These are phyloP conservation scores for Rhineura floridana DNA, from an alignment of 2,113 vertebrate genomes.

Conservation along the genomic window DNA sequence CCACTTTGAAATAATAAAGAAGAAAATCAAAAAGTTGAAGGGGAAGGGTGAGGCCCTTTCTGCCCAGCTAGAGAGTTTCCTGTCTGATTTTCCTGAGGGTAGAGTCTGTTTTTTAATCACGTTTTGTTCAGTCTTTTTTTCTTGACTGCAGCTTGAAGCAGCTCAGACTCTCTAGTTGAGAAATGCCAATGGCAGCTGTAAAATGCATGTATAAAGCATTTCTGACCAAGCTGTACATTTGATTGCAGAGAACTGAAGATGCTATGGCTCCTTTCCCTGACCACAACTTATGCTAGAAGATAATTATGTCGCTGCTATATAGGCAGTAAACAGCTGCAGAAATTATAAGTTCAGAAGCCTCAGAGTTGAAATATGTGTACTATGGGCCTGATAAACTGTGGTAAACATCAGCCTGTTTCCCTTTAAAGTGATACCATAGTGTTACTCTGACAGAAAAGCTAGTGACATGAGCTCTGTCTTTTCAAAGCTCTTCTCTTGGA, in stretches of 20 bases:
- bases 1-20: constrained; percentile 59
- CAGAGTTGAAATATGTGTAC: neutral
- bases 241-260: neutral
- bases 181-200: constrained; percentile 22
- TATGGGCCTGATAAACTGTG: constrained; percentile 1
- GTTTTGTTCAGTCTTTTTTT: constrained; percentile 16
- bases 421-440: constrained; percentile 3
- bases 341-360: constrained; percentile 8
- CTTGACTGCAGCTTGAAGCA: constrained; percentile 17
- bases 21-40: constrained; percentile 63
- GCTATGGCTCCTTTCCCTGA: neutral
- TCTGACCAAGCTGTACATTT: constrained; percentile 11
- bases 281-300: neutral
- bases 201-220: constrained; percentile 13
- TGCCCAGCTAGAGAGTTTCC: constrained; percentile 62
- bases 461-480: neutral
- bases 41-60: constrained; percentile 56
- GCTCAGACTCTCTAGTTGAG: neutral
- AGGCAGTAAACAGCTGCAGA: constrained; percentile 25
- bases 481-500: constrained; percentile 24
- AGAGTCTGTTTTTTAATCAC: neutral
- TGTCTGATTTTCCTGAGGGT: constrained; percentile 41
- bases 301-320: constrained; percentile 20
- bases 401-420: constrained; percentile 39
- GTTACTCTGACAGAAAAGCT: constrained; percentile 26